A percentile compares a stretch with the other conserved stretches of the same genome.
Evolutionary conservation across 1,140 invertebrate genomes (phyloP).

Genomic region (Tetramorium simillimum): DNA sequence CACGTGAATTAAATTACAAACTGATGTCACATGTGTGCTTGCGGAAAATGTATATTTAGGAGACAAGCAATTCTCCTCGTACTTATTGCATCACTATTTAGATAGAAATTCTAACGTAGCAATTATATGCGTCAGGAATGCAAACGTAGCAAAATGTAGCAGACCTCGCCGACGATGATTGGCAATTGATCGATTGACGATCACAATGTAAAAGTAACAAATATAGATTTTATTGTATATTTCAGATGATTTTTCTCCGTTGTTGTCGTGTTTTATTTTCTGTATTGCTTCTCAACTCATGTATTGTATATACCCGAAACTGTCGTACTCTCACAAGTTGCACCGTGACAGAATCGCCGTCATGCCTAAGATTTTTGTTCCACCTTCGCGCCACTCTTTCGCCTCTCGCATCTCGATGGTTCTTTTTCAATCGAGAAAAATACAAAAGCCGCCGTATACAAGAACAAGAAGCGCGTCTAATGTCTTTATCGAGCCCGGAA

Average conservation of each 20-base stretch:
- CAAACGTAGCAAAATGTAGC: background rate
- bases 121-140: background rate
- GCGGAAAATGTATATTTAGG: background rate
- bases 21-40: background rate
- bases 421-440: slow-evolving; percentile 48
- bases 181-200: background rate
- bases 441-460: slow-evolving; percentile 69
- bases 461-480: slow-evolving; percentile 77
- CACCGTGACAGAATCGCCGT: slow-evolving; percentile 56
- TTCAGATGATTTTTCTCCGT: background rate
- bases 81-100: background rate
- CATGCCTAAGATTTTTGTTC: slow-evolving; percentile 60
- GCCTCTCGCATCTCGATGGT: slow-evolving; percentile 13
- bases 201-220: background rate
- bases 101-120: slow-evolving; percentile 2
- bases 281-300: background rate
- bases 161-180: background rate
- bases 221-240: background rate
- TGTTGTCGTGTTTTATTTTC: background rate
- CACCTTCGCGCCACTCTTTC: slow-evolving; percentile 25
- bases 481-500: slow-evolving; percentile 76
- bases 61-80: background rate
- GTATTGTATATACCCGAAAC: slow-evolving; percentile 31
- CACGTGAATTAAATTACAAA: slow-evolving; percentile 60
- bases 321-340: slow-evolving; percentile 8